Evolutionary conservation across 92 coral and sea anemone species (phyloP).

Genomic region (Zoanthus solanderi): DNA sequence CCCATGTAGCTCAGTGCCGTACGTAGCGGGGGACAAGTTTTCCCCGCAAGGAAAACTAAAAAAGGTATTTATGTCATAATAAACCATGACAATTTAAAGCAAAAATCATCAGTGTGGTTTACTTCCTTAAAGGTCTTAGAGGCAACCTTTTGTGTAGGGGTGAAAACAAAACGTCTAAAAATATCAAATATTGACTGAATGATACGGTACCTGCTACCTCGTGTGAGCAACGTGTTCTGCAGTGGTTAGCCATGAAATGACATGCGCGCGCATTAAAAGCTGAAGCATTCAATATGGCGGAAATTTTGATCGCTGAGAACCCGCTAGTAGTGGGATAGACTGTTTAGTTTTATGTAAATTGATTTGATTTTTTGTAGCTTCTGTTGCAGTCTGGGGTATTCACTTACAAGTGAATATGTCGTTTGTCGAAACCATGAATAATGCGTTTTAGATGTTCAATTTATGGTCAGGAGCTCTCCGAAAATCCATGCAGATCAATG

Average conservation of each 20-base stretch:
- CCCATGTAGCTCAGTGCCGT: no score
- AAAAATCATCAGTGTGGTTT: no score
- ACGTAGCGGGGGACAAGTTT: no score
- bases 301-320: constrained; percentile 55
- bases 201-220: background rate
- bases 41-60: no score
- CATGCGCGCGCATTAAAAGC: constrained; percentile 45
- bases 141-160: no score
- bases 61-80: no score
- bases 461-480: constrained; percentile 27
- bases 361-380: constrained; percentile 42
- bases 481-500: constrained; percentile 31
- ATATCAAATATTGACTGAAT: no score
- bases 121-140: no score
- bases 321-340: constrained; percentile 55
- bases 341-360: constrained; percentile 71
- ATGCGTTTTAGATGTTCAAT: constrained; percentile 23
- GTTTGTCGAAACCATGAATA: constrained; percentile 2
- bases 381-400: constrained; percentile 17
- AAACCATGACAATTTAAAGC: no score
- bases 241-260: constrained; percentile 3
- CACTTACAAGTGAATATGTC: background rate
- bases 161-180: no score
- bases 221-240: constrained; percentile 37
- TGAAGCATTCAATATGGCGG: constrained; percentile 89